phyloP scores from a whole-genome alignment of 2,113 vertebrate species.

The Pelecanoides urinatrix region DNA sequence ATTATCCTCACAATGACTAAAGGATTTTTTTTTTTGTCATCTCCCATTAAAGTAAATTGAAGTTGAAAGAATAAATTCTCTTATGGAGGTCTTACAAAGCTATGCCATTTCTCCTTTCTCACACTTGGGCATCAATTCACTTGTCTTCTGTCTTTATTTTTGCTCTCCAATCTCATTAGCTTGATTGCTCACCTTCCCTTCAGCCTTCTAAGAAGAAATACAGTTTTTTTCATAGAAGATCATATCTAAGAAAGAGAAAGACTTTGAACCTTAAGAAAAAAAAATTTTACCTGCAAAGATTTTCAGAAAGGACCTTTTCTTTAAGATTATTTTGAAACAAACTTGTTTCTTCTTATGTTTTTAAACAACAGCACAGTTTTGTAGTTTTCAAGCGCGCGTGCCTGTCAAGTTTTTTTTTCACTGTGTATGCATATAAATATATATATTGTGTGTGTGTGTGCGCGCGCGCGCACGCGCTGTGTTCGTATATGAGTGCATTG shows the following conservation, averaged over 20 bases:
- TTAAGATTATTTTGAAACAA: neutral
- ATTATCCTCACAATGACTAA: neutral
- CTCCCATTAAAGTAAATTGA: neutral
- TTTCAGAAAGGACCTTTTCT: neutral
- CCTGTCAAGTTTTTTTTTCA: neutral
- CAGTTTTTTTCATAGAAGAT: neutral
- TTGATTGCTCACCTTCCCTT: neutral
- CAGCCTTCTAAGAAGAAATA: neutral
- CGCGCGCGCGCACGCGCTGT: fast-evolving
- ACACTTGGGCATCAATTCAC: neutral
- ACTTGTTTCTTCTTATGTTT: neutral
- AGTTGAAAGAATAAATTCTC: neutral
- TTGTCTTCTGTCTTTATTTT: neutral
- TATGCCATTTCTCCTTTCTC: neutral
- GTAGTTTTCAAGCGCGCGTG: neutral
- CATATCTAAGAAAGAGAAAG: neutral
- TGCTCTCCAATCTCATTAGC: neutral
- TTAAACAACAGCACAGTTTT: neutral
- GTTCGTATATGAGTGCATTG: neutral
- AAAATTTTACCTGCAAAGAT: neutral
- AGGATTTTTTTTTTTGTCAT: neutral
- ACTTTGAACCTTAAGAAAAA: neutral
- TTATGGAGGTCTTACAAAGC: neutral
- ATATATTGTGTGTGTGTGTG: fast-evolving
- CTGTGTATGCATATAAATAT: neutral